Percentiles rank a stretch among this genome's conserved stretches.
Conservation (phyloP, 2,797 vertebrate species). For the Triplophysa yarkandensis region DNA sequence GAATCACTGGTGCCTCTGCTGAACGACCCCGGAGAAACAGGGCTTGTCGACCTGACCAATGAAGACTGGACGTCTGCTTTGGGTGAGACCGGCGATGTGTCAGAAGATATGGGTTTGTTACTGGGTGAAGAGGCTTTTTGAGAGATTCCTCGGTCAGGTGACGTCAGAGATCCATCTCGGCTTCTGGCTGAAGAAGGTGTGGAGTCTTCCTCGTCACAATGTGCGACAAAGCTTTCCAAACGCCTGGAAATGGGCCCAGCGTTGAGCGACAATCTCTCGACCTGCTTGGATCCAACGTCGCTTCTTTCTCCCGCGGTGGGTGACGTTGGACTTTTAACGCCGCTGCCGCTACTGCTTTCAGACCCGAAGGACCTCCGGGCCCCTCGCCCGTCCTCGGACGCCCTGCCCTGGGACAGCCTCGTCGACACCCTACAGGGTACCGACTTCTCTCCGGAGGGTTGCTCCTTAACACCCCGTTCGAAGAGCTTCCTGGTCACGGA, state of each 20-base stretch:
- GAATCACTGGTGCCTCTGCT: conserved; percentile 57
- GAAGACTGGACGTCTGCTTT: conserved; percentile 9
- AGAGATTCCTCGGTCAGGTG: conserved; percentile 61
- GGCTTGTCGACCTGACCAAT: conserved; percentile 55
- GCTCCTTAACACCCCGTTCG: conserved; percentile 85
- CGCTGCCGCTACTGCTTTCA: conserved; percentile 62
- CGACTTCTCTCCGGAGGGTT: conserved; percentile 74
- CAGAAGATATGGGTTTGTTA: conserved; percentile 57
- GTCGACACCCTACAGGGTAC: conserved; percentile 71
- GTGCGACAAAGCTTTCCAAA: conserved; percentile 82
- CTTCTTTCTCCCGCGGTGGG: conserved; percentile 62
- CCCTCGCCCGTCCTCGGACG: conserved; percentile 77
- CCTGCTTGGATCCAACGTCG: conserved; percentile 66
- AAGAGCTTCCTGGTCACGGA: conserved; percentile 92
- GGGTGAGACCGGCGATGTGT: background rate
- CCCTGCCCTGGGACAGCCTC: conserved; percentile 72
- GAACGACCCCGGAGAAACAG: conserved; percentile 55
- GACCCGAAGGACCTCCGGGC: conserved; percentile 70
- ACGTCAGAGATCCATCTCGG: conserved; percentile 58
- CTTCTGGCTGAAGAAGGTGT: conserved; percentile 67
- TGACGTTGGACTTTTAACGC: conserved; percentile 65
- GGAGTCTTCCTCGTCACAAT: conserved; percentile 79
- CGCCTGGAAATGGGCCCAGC: conserved; percentile 89
- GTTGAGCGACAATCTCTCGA: conserved; percentile 72
- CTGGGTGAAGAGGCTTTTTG: conserved; percentile 59